phyloP scores from a whole-genome alignment of 1,140 invertebrate species.

The Diuraphis noxia region DNA sequence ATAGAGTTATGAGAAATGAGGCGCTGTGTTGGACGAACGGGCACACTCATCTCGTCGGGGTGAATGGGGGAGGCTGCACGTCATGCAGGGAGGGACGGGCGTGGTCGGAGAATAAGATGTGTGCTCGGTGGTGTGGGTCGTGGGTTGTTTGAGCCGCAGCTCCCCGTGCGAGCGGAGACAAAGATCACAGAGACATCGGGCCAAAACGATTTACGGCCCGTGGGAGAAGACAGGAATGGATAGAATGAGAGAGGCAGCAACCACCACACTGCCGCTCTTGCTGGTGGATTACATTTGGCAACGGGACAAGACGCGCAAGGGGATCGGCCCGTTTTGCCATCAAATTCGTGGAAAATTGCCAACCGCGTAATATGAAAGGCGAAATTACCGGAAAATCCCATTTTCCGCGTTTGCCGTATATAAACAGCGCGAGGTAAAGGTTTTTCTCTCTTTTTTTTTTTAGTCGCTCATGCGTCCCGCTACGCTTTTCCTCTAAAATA shows the following conservation, averaged over 20 bases:
- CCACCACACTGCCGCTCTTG: not conserved
- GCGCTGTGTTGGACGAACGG: not conserved
- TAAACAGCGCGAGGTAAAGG: conserved; percentile 29
- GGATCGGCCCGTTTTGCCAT: conserved; percentile 8
- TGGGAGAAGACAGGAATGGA: not conserved
- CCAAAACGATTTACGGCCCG: conserved; percentile 47
- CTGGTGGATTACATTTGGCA: conserved; percentile 49
- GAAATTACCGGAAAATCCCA: conserved; percentile 51
- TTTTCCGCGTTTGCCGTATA: conserved; percentile 24
- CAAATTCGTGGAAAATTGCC: conserved; percentile 48
- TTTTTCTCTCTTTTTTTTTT: not conserved
- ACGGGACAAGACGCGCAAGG: conserved; percentile 43
- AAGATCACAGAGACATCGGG: conserved; percentile 51
- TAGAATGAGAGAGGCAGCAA: not conserved
- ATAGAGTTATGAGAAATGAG: not conserved
- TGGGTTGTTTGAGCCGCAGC: not conserved
- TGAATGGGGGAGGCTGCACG: not conserved
- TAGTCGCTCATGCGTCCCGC: not conserved
- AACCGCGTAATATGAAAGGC: conserved; percentile 45
- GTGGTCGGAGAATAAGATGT: not conserved
- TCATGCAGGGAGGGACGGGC: not conserved
- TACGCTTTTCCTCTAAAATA: not conserved
- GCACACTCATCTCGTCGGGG: not conserved
- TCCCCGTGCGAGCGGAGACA: conserved; percentile 35
- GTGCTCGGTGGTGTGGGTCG: not conserved